Evolutionary conservation across 2,797 vertebrate species (phyloP).

Genomic region (Liasis olivaceus): DNA sequence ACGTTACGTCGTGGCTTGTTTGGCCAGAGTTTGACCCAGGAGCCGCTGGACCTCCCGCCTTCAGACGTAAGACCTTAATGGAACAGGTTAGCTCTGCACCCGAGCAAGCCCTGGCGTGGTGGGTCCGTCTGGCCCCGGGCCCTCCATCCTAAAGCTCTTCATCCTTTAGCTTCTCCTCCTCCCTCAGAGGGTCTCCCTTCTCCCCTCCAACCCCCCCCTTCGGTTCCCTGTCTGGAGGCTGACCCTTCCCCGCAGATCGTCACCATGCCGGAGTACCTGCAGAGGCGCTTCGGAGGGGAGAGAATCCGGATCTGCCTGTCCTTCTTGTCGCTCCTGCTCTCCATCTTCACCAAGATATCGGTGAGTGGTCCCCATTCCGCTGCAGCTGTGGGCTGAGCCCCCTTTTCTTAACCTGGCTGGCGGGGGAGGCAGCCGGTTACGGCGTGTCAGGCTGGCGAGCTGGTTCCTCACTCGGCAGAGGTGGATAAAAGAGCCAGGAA

Average conservation of each 20-base stretch:
- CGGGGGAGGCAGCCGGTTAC: neutral
- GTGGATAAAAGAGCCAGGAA: too few relatives aligned
- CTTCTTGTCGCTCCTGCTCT: constrained; percentile 85
- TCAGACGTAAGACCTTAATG: too few relatives aligned
- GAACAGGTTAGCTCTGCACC: neutral
- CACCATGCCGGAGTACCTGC: constrained; percentile 91
- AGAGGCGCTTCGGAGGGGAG: constrained; percentile 87
- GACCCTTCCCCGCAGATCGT: constrained; percentile 77
- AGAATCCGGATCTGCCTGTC: constrained; percentile 87
- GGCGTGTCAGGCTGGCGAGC: too few relatives aligned
- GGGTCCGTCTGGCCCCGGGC: neutral
- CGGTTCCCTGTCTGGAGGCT: accelerated
- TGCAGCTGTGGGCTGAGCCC: neutral
- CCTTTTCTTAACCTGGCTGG: neutral
- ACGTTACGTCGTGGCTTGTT: neutral
- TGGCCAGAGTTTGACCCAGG: neutral
- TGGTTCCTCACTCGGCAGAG: too few relatives aligned
- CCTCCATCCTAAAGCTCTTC: neutral
- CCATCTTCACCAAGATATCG: constrained; percentile 94
- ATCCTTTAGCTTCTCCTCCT: neutral
- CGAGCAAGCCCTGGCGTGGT: neutral
- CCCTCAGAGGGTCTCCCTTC: neutral
- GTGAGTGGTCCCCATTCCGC: constrained; percentile 69
- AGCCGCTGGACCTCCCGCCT: too few relatives aligned
- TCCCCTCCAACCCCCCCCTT: neutral